phyloP scores from a whole-genome alignment of 35 echinoderm and acorn worm genomes.

The Heliocidaris erythrogramma region DNA sequence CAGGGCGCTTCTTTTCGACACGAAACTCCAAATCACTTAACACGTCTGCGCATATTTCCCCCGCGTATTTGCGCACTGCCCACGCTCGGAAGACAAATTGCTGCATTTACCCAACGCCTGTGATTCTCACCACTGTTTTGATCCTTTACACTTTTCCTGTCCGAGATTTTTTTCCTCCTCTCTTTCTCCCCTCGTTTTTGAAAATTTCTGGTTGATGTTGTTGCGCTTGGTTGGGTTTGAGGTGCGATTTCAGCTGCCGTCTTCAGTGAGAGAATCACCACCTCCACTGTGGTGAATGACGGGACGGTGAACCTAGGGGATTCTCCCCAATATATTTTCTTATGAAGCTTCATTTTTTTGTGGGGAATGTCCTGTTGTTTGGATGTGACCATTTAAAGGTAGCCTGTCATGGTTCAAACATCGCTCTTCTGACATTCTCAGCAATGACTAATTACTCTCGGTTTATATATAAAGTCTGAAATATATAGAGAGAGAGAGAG shows the following conservation, averaged over 20 bases:
- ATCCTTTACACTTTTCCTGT: background rate
- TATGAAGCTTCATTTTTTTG: too few relatives aligned
- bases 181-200: background rate
- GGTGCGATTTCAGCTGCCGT: slow-evolving; percentile 18
- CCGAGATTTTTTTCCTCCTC: background rate
- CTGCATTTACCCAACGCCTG: too few relatives aligned
- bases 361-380: too few relatives aligned
- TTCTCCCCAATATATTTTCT: background rate
- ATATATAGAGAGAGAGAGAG: too few relatives aligned
- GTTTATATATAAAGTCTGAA: too few relatives aligned
- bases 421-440: too few relatives aligned
- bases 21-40: slow-evolving; percentile 4
- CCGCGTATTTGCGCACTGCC: slow-evolving; percentile 33
- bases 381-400: too few relatives aligned
- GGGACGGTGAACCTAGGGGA: background rate
- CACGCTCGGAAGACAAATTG: background rate
- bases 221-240: background rate
- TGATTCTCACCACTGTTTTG: background rate
- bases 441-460: too few relatives aligned
- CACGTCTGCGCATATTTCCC: slow-evolving; percentile 32
- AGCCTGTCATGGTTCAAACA: too few relatives aligned
- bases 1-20: background rate
- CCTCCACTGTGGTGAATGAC: background rate
- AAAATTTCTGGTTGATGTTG: background rate
- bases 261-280: background rate